Evolutionary conservation across 1,140 invertebrate species (phyloP), one percentile per base, ranked within the genome.

Genomic region (Teleogryllus occipitalis): DNA sequence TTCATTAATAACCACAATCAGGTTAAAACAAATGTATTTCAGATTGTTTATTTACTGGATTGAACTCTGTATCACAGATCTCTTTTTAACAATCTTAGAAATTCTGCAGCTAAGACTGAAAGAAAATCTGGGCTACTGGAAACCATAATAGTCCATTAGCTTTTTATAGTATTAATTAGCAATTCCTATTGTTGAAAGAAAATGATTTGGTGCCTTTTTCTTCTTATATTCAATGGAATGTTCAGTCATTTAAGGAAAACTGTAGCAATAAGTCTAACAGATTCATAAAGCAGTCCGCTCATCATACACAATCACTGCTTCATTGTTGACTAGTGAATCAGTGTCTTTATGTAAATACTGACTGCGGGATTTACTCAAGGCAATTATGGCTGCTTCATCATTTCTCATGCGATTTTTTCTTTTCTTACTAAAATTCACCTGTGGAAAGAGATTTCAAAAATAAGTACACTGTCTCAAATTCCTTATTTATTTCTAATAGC

Each of bases 301-400:
- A 84, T 93, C 91, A 83, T 93, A 93, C 12, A 93, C 91, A 77
- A 93, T 91, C 78, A 93, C 90, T 46, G 91, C 92, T 85, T 92
- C 92, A 80, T 92, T 91, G 83, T 92, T 88, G 8, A 90, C 89
- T 74, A 90, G 83, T 18, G 87, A 88, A 82, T 89, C 89, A 47
- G 88, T 90, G 80, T 89, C 89, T 80, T 84, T 88, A 78, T 88
- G 86, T 72, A 92, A 86, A 85, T 90, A 91, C 85, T 92, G 90
- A 83, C 90, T 91, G 82, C 90, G 87, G 1, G 91, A 92, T 86
- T 92, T 92, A 84, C 92, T 93, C 47, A 93, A 86, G 14, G 92
- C 92, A 81, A 93, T 93, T 79, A 93, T 91, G 65, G 92, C 92
- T 12, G 92, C 92, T 87, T 92, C 92, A 83, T 93, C 92, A 84